Base-by-base conservation (phyloP, 2,888 invertebrate species). In the Osmoderma eremita region DNA sequence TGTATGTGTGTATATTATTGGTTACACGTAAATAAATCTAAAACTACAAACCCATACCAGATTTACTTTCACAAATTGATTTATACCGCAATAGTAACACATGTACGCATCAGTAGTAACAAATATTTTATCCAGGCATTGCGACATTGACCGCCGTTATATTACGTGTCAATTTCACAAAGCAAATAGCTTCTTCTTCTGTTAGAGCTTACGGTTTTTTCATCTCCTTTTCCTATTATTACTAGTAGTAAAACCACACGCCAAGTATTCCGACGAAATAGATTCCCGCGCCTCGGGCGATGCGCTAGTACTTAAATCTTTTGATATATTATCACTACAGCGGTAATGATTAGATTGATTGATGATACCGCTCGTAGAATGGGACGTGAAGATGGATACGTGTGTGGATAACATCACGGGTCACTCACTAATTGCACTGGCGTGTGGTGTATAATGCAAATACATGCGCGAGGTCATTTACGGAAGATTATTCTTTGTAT, bases 291-390 rank as follows among this genome's bases (percentile, higher is more conserved):
- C 38, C 53, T 20, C 18, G 12, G 38, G 38, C 38, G 38, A 22
- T 17, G n/a, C 10, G 8, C 38, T 36, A 17, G 18, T 53, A 53
- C 38, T 39, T 10, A 18, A 38, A 39, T 13, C 53, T 53, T 53
- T 10, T n/a, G 38, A 17, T 38, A 53, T 38, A 53, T 53, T 53
- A 53, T 53, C 58, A 42, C 36, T n/a, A 61, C 24, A 45, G 3
- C 45, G 58, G 58, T 61, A 61, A 61, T 48, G 58, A 61, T 61
- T 61, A 30, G 17, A 61, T 45, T 61, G 58, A 61, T 61, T 61
- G 58, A 61, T 61, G 58, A 61, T 45, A n/a, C 45, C 17, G 42
- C 12, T 45, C 30, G 42, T 30, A 30, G 45, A 45, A 48, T 61
- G 45, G 10, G 58, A 36, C 58, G 45, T 36, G 45, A 58, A 45